These are phyloP conservation scores for Poeciliopsis prolifica DNA, from an alignment of 2,113 vertebrate species.

Conservation along the genomic window DNA sequence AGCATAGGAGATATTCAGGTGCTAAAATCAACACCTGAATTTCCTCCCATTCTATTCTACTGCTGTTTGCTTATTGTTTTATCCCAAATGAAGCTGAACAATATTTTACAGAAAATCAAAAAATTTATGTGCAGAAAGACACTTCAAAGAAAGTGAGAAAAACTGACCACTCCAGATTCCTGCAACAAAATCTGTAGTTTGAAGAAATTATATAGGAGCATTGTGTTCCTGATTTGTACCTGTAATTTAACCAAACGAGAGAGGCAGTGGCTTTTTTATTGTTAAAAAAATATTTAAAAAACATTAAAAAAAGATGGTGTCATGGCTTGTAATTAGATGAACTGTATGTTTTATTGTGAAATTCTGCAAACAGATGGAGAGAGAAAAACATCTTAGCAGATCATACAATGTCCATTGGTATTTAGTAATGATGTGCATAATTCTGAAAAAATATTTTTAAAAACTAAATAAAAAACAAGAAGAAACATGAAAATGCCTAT, in stretches of 20 bases:
- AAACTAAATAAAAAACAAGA: not conserved
- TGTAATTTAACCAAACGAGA: not conserved
- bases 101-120: too few relatives aligned
- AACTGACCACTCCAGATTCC: not conserved
- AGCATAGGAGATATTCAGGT: too few relatives aligned
- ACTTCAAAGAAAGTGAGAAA: too few relatives aligned
- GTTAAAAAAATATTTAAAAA: not conserved
- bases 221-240: not conserved
- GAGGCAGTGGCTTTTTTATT: not conserved
- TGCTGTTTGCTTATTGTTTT: too few relatives aligned
- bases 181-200: not conserved
- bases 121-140: too few relatives aligned
- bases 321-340: not conserved
- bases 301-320: not conserved
- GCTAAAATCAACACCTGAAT: too few relatives aligned
- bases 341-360: not conserved
- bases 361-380: not conserved
- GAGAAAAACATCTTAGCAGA: not conserved
- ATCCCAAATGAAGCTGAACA: too few relatives aligned
- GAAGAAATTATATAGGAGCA: not conserved
- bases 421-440: constrained; percentile 1
- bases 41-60: too few relatives aligned
- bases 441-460: too few relatives aligned
- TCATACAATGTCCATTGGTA: not conserved
- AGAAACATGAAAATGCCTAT: constrained; percentile 18